Conservation (phyloP, 2,888 invertebrate genomes). For the Drosophila setosimentum region DNA sequence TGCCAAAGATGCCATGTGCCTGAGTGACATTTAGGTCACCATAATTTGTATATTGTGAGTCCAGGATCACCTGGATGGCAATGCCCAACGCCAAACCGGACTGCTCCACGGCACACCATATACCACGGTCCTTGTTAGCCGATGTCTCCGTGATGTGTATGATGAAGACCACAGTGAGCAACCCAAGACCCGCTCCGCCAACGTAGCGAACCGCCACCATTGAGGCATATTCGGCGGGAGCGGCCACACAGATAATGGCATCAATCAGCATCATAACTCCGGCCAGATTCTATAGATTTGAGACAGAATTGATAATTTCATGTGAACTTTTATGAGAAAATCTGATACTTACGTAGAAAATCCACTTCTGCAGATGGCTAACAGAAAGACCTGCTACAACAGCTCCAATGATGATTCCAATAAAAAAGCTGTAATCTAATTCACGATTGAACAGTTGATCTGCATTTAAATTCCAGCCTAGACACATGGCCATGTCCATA, state of each 20-base stretch:
- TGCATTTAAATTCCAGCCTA: constrained; percentile 61
- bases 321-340: neutral
- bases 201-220: constrained; percentile 75
- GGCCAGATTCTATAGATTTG: constrained; percentile 38
- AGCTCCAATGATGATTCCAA: constrained; percentile 77
- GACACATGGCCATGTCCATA: constrained; percentile 73
- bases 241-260: constrained; percentile 71
- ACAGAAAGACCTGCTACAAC: constrained; percentile 54
- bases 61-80: constrained; percentile 68
- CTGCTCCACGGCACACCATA: constrained; percentile 67
- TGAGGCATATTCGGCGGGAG: constrained; percentile 49
- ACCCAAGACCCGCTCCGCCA: constrained; percentile 76
- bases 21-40: constrained; percentile 41
- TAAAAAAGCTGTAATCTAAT: constrained; percentile 75
- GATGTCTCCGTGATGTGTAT: constrained; percentile 74
- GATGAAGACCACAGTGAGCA: constrained; percentile 67
- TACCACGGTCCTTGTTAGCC: constrained; percentile 50
- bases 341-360: constrained; percentile 56
- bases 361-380: constrained; percentile 51
- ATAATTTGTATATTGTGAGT: constrained; percentile 37
- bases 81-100: constrained; percentile 67
- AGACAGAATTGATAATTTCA: neutral
- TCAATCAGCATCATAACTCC: constrained; percentile 61
- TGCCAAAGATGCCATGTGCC: constrained; percentile 72
- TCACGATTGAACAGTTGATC: constrained; percentile 24